These are phyloP conservation scores for Malacoraja senta DNA, from an alignment of 2,797 vertebrate species.

Conservation along the genomic window DNA sequence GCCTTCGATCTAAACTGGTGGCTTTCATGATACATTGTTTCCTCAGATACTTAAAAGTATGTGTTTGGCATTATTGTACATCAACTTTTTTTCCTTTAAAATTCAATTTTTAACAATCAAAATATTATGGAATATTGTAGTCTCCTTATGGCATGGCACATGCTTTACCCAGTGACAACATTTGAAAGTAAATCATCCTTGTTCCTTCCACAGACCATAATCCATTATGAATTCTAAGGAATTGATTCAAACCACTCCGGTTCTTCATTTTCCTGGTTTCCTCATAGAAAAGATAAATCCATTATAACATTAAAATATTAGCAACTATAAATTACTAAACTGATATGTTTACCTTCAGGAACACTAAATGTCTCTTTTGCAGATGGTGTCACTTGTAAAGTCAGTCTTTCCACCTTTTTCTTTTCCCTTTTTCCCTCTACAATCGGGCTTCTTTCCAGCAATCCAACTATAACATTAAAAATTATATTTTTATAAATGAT, in stretches of 20 bases:
- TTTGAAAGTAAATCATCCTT: background rate
- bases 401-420: conserved; percentile 82
- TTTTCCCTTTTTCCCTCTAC: conserved; percentile 87
- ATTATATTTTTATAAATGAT: background rate
- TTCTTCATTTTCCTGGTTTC: background rate
- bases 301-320: background rate
- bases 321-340: background rate
- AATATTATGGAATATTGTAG: background rate
- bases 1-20: background rate
- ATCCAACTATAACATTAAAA: conserved; percentile 33
- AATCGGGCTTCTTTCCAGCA: conserved; percentile 67
- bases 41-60: background rate
- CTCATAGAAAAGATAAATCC: background rate
- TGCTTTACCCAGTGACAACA: background rate
- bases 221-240: too few species aligned
- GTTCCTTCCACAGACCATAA: background rate
- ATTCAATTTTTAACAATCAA: background rate
- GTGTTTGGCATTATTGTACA: background rate
- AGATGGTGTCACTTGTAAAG: conserved; percentile 73
- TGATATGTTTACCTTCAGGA: conserved; percentile 64
- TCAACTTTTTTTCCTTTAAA: background rate
- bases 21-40: background rate
- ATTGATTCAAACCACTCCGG: background rate
- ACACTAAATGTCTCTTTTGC: conserved; percentile 76
- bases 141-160: background rate